Evolutionary conservation across 2,888 invertebrate species (phyloP), one percentile per base, ranked within the genome.

Genomic region (Adineta ricciae): DNA sequence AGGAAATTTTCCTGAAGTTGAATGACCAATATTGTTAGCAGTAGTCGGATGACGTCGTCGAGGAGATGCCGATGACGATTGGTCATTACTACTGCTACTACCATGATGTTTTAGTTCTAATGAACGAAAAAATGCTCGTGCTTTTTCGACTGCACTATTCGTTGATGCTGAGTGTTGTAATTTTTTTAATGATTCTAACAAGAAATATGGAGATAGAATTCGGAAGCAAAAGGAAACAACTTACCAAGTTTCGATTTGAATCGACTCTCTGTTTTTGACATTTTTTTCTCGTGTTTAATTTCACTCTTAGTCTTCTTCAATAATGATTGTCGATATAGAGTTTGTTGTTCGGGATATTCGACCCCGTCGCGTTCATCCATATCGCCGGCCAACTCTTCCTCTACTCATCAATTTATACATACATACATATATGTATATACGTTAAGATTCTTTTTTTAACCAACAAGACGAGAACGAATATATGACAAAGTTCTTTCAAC

Each of bases 71-170:
- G 78, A 41, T 78, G 41, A 41, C 11, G 78, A 78, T 27, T 64
- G 64, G 19, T 64, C 64, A 24, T 8, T 24, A 41, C 11, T 78
- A 41, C 78, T 78, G 24, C 41, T 41, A n/a, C 78, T 41, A 41
- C 78, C 78, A 41, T 41, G 0, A 78, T 78, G 78, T 38, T 41
- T 78, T 11, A 78, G 78, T 78, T 78, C 78, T 41, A 78, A n/a
- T 2, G 78, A 78, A 11, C 78, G 78, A 78, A 78, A 78, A 41
- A 78, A 78, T n/a, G 41, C 38, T 78, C 38, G n/a, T 78, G 78
- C 78, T 41, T 78, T 78, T 78, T 78, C 78, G 9, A 78, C 78
- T 19, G 78, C 78, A 78, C 78, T 41, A 78, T 78, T 78, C 5
- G 41, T 38, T 41, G 78, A 78, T 41, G 78, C 38, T 24, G 78